These are phyloP conservation scores for Villa cingulata DNA, from an alignment of 2,888 invertebrate species.

Conservation along the genomic window DNA sequence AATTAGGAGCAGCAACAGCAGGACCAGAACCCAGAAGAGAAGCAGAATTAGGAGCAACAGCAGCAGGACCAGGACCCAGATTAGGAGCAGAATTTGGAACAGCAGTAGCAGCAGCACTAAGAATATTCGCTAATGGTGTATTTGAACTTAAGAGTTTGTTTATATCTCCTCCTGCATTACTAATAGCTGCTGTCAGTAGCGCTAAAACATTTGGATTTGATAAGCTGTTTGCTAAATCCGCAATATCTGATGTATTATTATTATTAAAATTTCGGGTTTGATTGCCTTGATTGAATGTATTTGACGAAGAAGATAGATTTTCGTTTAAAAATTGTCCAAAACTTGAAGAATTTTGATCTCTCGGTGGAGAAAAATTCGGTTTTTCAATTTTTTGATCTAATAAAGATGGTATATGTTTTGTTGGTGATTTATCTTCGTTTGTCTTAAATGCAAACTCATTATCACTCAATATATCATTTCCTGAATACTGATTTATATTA, in stretches of 20 bases:
- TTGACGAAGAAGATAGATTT: background rate
- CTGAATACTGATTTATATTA: background rate
- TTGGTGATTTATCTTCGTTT: background rate
- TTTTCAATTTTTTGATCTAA: constrained; percentile 4
- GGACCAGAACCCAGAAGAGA: background rate
- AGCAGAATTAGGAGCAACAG: too few species aligned
- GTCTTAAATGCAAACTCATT: background rate
- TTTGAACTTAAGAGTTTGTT: background rate
- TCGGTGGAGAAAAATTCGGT: constrained; percentile 2
- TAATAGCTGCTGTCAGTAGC: constrained; percentile 26
- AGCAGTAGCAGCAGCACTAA: too few species aligned
- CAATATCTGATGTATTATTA: background rate
- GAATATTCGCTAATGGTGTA: too few species aligned
- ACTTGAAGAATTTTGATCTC: background rate
- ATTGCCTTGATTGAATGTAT: background rate
- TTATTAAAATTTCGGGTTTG: background rate
- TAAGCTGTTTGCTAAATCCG: constrained; percentile 23
- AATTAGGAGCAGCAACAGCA: too few species aligned
- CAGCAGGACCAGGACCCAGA: background rate
- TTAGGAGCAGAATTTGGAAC: background rate
- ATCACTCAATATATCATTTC: background rate
- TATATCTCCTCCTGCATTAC: constrained; percentile 14
- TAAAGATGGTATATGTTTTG: constrained; percentile 6
- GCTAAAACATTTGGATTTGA: constrained; percentile 30
- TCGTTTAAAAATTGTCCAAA: constrained; percentile 2